A percentile compares a stretch with the other conserved stretches of the same genome.
These are phyloP conservation scores for Pyralis farinalis DNA, from an alignment of 2,888 invertebrate species.

Conservation along the genomic window DNA sequence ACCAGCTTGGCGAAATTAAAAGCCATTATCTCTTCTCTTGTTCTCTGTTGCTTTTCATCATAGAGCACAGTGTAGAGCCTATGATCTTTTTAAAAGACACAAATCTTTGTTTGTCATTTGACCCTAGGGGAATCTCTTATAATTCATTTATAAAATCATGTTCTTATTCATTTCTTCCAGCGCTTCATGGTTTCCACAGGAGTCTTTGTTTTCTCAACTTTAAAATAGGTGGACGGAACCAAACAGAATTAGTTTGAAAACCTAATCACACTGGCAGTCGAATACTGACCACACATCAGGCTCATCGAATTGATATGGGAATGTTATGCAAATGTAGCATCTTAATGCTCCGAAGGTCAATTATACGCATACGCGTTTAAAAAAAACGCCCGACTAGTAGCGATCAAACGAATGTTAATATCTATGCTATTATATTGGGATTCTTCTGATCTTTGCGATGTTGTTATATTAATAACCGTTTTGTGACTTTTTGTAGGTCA, in stretches of 20 bases:
- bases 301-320: constrained; percentile 10
- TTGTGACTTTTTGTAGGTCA: constrained; percentile 2
- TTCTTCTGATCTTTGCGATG: constrained; percentile 10
- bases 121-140: no score
- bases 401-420: background rate
- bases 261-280: background rate
- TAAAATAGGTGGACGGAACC: no score
- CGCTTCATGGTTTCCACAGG: no score
- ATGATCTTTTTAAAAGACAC: no score
- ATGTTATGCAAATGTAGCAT: constrained; percentile 19
- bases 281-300: constrained; percentile 7
- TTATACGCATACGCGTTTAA: constrained; percentile 10
- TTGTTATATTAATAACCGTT: background rate
- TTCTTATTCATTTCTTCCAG: no score
- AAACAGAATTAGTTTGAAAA: background rate
- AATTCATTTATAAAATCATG: no score
- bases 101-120: no score
- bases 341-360: constrained; percentile 15
- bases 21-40: no score
- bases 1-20: no score
- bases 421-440: background rate
- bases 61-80: no score
- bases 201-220: no score
- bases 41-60: no score
- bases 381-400: background rate